phyloP scores from a whole-genome alignment of 2,888 invertebrate species.

The Drosophila incognita region DNA sequence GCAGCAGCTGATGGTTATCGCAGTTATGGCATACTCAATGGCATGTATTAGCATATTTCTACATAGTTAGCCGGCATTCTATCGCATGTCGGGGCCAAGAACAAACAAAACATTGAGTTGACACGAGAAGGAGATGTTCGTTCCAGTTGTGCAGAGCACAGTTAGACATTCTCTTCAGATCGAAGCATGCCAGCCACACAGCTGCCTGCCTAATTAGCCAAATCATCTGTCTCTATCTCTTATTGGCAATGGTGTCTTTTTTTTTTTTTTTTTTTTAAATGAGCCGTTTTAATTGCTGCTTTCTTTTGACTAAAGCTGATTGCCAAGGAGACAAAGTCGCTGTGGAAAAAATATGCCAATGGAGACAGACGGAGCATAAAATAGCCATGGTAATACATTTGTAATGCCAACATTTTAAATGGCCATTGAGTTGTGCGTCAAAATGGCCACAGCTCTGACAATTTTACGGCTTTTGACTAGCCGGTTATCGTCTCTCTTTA shows the following conservation, averaged over 20 bases:
- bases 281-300: conserved; percentile 73
- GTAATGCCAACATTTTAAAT: conserved; percentile 67
- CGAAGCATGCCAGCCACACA: conserved; percentile 32
- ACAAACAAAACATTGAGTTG: conserved; percentile 63
- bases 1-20: conserved; percentile 50
- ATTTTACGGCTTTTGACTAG: conserved; percentile 61
- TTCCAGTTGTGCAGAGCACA: conserved; percentile 45
- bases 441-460: conserved; percentile 54
- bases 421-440: conserved; percentile 52
- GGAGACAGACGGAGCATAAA: conserved; percentile 27
- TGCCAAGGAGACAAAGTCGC: conserved; percentile 23
- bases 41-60: conserved; percentile 73
- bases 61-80: conserved; percentile 67
- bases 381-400: conserved; percentile 61
- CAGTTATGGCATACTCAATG: conserved; percentile 61
- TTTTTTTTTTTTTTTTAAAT: conserved; percentile 24
- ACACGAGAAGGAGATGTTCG: conserved; percentile 37
- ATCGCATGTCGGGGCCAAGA: conserved; percentile 32
- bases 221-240: conserved; percentile 51
- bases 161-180: conserved; percentile 50
- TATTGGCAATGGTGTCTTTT: conserved; percentile 33
- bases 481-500: conserved; percentile 35
- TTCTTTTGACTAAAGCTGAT: conserved; percentile 56
- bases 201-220: conserved; percentile 69
- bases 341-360: conserved; percentile 53